A percentile compares a stretch with the other conserved stretches of the same genome.
phyloP scores from a whole-genome alignment of 23 tunicate genomes.

The Ascidia mentula region DNA sequence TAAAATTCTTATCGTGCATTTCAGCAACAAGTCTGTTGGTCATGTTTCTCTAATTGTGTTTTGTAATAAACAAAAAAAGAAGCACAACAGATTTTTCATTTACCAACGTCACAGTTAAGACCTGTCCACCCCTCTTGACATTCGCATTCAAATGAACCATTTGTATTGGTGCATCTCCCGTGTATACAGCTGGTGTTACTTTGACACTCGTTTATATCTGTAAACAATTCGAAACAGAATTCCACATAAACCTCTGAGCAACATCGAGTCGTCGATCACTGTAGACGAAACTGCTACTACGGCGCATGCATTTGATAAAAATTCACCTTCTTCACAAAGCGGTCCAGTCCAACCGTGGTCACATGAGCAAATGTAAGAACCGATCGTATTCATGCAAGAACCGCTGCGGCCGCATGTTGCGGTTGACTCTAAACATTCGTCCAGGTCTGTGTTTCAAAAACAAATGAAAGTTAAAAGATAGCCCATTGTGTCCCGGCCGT shows the following conservation, averaged over 20 bases:
- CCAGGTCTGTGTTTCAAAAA: background rate
- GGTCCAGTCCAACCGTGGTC: slow-evolving; percentile 29
- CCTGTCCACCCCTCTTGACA: background rate
- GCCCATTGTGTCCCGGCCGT: no score
- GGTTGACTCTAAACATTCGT: background rate
- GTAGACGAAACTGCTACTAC: no score
- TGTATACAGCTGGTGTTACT: background rate
- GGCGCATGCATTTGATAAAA: background rate
- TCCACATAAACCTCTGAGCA: background rate
- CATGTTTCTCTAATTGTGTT: no score
- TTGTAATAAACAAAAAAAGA: no score
- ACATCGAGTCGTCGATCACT: no score
- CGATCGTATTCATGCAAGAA: slow-evolving; percentile 27
- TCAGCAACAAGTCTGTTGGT: no score
- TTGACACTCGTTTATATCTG: background rate
- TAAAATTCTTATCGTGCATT: no score
- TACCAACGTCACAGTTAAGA: background rate
- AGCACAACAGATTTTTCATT: no score
- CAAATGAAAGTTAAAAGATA: no score
- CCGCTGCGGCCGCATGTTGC: background rate
- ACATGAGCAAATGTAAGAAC: slow-evolving; percentile 32
- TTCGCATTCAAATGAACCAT: background rate
- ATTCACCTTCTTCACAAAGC: slow-evolving; percentile 35
- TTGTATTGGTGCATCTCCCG: background rate
- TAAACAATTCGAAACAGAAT: background rate